These are phyloP conservation scores for Nannospalax galili DNA, from an alignment of 2,113 vertebrate species.

Conservation along the genomic window DNA sequence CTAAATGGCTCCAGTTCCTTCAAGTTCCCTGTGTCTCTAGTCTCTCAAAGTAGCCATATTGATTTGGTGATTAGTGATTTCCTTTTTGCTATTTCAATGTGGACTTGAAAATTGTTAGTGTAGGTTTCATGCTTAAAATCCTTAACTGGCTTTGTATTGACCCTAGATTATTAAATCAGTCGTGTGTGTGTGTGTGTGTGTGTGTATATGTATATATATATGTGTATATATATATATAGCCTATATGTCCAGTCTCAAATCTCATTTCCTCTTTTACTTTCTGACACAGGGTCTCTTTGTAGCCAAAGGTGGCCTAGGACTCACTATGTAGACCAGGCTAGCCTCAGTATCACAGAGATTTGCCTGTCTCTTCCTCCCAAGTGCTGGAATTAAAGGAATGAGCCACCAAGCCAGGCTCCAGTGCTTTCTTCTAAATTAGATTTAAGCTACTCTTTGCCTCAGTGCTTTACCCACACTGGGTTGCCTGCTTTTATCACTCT, in stretches of 20 bases:
- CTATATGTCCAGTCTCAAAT: not conserved
- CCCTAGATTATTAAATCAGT: not conserved
- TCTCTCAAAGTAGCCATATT: not conserved
- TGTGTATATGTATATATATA: no score
- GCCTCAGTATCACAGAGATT: no score
- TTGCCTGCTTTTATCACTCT: not conserved
- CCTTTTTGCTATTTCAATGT: not conserved
- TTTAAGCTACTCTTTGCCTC: not conserved
- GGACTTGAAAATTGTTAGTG: not conserved
- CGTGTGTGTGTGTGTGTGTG: accelerated
- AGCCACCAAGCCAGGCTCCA: no score
- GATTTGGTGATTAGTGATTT: not conserved
- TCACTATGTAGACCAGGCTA: no score
- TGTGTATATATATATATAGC: no score
- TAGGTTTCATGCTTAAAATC: no score
- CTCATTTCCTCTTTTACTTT: not conserved
- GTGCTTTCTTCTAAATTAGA: no score
- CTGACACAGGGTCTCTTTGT: no score
- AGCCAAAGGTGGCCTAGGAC: no score
- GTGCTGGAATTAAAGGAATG: no score
- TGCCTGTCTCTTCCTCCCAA: no score
- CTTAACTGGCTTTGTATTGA: not conserved
- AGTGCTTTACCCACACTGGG: not conserved
- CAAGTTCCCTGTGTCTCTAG: not conserved
- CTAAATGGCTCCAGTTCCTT: not conserved